Evolutionary conservation across 2,888 invertebrate species (phyloP).

Genomic region (Tinea semifulvella): DNA sequence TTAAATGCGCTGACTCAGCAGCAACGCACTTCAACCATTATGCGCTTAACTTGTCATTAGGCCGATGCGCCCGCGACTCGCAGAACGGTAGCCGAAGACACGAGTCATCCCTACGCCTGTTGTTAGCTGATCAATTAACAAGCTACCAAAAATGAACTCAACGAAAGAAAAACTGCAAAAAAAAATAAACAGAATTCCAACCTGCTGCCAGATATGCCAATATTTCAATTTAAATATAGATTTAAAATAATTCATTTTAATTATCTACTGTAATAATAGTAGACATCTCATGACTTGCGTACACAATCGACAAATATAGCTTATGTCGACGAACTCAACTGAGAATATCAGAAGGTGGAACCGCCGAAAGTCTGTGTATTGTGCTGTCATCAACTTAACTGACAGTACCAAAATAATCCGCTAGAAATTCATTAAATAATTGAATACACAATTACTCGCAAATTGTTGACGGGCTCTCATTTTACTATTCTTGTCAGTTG

Average conservation of each 20-base stretch:
- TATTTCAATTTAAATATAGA: too few relatives aligned
- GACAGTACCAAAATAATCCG: constrained; percentile 61
- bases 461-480: constrained; percentile 42
- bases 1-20: constrained; percentile 50
- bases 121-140: constrained; percentile 48
- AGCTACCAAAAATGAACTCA: constrained; percentile 26
- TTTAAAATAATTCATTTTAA: too few relatives aligned
- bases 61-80: constrained; percentile 42
- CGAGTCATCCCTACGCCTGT: constrained; percentile 40
- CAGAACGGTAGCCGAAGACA: constrained; percentile 40
- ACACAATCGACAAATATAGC: constrained; percentile 13
- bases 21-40: constrained; percentile 43
- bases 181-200: too few relatives aligned
- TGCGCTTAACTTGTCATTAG: constrained; percentile 45
- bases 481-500: constrained; percentile 23
- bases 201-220: too few relatives aligned
- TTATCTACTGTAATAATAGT: neutral
- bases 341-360: constrained; percentile 41
- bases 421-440: constrained; percentile 48
- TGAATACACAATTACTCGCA: constrained; percentile 49
- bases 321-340: constrained; percentile 16
- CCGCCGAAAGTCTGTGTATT: constrained; percentile 44
- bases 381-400: constrained; percentile 58
- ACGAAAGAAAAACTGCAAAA: too few relatives aligned
- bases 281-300: neutral